Evolutionary conservation across 2,797 vertebrate species (phyloP).

Genomic region (Girardinus metallicus): DNA sequence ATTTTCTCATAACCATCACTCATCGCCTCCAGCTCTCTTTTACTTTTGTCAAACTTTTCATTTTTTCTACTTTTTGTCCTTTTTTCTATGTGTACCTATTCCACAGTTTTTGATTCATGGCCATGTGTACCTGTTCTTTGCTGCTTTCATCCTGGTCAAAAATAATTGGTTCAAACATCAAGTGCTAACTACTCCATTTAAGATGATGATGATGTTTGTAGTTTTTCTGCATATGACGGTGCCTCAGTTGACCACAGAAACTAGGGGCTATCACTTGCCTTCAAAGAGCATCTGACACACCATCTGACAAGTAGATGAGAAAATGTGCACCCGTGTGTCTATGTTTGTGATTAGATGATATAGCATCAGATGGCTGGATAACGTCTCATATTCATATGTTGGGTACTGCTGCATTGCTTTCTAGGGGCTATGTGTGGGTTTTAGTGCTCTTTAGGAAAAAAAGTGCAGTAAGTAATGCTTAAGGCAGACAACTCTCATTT

Average conservation of each 20-base stretch:
- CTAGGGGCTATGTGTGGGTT: background rate
- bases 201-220: slow-evolving; percentile 34
- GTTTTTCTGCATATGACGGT: slow-evolving; percentile 32
- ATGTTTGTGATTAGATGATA: slow-evolving; percentile 23
- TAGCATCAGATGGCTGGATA: slow-evolving; percentile 5
- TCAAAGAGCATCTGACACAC: slow-evolving; percentile 65
- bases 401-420: background rate
- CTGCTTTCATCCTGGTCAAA: background rate
- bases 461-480: background rate
- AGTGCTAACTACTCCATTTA: slow-evolving; percentile 55
- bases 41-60: slow-evolving; percentile 21
- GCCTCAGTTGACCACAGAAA: slow-evolving; percentile 59
- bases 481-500: background rate
- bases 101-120: slow-evolving; percentile 13
- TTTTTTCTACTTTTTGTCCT: slow-evolving; percentile 10
- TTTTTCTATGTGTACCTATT: slow-evolving; percentile 11
- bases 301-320: slow-evolving; percentile 60
- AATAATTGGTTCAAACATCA: slow-evolving; percentile 29
- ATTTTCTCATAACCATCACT: slow-evolving; percentile 24
- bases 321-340: background rate
- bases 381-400: slow-evolving; percentile 16
- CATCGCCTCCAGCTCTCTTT: slow-evolving; percentile 22
- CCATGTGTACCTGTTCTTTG: slow-evolving; percentile 26
- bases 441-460: background rate
- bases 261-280: slow-evolving; percentile 50